A percentile compares a stretch with the other conserved stretches of the same genome.
These are phyloP conservation scores for Hesperia comma DNA, from an alignment of 2,888 invertebrate species.

Conservation along the genomic window DNA sequence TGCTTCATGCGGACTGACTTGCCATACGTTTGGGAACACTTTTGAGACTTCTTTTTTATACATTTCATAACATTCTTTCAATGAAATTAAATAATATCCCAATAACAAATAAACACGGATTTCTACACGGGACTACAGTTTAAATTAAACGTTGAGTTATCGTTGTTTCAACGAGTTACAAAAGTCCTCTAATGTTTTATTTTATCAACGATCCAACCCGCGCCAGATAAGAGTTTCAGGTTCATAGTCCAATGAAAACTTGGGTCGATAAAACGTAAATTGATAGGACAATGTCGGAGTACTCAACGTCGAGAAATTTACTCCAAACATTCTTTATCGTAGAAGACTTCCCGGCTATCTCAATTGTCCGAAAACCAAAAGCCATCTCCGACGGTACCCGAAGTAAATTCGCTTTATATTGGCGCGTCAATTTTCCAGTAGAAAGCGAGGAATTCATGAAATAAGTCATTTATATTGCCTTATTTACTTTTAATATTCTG, in stretches of 20 bases:
- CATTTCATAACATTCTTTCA: no score
- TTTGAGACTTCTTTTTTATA: no score
- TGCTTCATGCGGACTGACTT: no score
- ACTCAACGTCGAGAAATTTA: not conserved
- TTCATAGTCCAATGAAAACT: constrained; percentile 17
- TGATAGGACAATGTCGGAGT: constrained; percentile 13
- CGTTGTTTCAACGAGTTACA: not conserved
- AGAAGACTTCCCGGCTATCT: not conserved
- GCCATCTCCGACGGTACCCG: not conserved
- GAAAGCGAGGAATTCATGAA: not conserved
- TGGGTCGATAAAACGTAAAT: constrained; percentile 1
- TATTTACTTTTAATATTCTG: not conserved
- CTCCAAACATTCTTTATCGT: constrained; percentile 5
- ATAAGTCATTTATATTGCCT: not conserved
- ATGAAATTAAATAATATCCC: no score
- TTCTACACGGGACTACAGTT: no score
- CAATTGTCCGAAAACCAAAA: not conserved
- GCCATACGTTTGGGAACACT: no score
- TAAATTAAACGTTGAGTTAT: no score
- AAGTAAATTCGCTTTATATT: not conserved
- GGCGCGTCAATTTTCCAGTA: not conserved
- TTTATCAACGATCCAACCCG: not conserved
- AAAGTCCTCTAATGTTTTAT: not conserved
- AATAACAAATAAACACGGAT: no score
- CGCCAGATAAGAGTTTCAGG: constrained; percentile 1